Base-by-base conservation (phyloP, 2,797 vertebrate genomes). In the Tadarida brasiliensis region DNA sequence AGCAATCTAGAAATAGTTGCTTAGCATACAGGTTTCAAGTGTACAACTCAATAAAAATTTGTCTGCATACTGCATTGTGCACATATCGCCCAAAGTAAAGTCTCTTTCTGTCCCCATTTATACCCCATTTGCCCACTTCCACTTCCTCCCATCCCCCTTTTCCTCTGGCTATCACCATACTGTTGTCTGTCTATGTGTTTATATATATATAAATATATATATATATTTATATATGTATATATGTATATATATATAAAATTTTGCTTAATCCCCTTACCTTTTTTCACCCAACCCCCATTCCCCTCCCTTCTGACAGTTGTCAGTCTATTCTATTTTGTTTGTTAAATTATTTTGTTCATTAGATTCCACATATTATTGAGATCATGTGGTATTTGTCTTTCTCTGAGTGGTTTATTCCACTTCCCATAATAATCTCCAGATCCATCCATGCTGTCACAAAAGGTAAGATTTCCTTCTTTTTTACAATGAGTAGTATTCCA, bases 1-100 rank as follows among this genome's bases (percentile, higher is more conserved):
- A 82, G 84, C 61, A 93, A 68, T 93, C 84, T 94, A 93, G 71
- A 97, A 97, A 96, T 87, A 95, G 91, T 94, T 97, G 94, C 92
- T 88, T 95, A 71, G 89, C 89, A 56, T 56, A 7, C 30, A 78
- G 51, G 51, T 56, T 35, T 56, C 20, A 56, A 78, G 51, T 9
- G 3, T 78, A 22, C 49, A 77, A 33, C 49, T 33, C 30, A 56
- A 33, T 78, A 54, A 56, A 78, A 35, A 22, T 56, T 78, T 49
- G 11, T 54, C n/a, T 78, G 11, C n/a, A 56, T n/a, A 78, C n/a
- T 35, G 22, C n/a, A 5, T 56, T 7, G 22, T 47, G 7, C 22
- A 44, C n/a, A 20, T 49, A 54, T 22, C 33, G 11, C 51, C 67
- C 30, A 77, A 54, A 56, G 49, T 54, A 14, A 76, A 76, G 74